These are phyloP conservation scores for Geodia barretti DNA, from an alignment of 37 sponge, comb jelly and placozoan genomes.

Conservation along the genomic window DNA sequence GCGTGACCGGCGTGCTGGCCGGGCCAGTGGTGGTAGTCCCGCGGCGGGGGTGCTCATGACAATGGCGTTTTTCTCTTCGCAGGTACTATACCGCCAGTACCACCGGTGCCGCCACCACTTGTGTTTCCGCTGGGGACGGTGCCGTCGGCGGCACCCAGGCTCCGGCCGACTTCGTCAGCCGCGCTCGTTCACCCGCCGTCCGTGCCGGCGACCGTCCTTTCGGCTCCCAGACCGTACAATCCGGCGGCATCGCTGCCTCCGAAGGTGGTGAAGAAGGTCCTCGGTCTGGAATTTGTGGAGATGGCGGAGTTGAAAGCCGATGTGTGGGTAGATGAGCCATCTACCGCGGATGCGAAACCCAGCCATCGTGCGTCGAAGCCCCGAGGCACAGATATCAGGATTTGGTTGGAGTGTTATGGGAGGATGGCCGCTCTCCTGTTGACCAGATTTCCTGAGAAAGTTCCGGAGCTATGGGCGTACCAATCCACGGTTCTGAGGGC, in stretches of 20 bases:
- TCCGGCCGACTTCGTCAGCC: too few species aligned
- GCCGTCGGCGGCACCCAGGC: too few species aligned
- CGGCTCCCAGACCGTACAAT: constrained; percentile 19
- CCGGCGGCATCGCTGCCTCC: constrained; percentile 6
- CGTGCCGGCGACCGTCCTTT: too few species aligned
- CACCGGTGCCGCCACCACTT: too few species aligned
- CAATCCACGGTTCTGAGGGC: background rate
- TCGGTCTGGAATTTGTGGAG: constrained; percentile 8
- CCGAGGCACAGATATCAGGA: background rate
- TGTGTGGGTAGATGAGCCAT: background rate
- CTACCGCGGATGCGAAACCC: background rate
- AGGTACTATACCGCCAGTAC: too few species aligned
- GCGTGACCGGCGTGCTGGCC: too few species aligned
- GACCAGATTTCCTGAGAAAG: background rate
- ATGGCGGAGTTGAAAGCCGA: background rate
- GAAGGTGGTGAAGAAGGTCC: background rate
- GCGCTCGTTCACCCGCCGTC: too few species aligned
- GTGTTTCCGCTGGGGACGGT: too few species aligned
- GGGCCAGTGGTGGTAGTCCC: too few species aligned
- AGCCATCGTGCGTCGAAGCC: background rate
- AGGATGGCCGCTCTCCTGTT: background rate
- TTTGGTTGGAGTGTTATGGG: background rate
- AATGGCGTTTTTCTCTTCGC: too few species aligned
- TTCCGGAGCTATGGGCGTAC: background rate
- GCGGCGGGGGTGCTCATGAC: too few species aligned